Evolutionary conservation across 2,113 vertebrate genomes (phyloP).

Genomic region (Dicaeum eximium): DNA sequence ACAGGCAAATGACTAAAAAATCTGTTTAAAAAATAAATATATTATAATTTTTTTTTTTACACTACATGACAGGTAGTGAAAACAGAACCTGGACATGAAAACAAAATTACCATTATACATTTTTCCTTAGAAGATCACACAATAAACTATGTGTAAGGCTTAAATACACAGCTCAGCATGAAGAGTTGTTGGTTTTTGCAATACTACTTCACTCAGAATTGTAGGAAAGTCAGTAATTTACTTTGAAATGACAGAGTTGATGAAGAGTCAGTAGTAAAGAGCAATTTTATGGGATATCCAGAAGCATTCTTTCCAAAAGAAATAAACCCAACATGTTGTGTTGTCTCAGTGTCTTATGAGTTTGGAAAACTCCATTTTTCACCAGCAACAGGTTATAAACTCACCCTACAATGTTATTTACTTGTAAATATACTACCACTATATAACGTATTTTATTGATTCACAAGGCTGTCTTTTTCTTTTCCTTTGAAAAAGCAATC

Average conservation of each 20-base stretch:
- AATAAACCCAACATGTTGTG: not conserved
- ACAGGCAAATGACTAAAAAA: not conserved
- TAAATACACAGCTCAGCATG: not conserved
- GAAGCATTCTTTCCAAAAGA: not conserved
- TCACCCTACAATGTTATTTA: not conserved
- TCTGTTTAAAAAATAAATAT: not conserved
- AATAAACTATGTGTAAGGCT: not conserved
- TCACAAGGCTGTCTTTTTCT: not conserved
- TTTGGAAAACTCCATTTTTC: conserved; percentile 4
- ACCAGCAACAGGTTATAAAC: not conserved
- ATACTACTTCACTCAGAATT: not conserved
- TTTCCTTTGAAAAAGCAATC: not conserved
- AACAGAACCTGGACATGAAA: not conserved
- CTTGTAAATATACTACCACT: not conserved
- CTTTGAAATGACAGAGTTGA: not conserved
- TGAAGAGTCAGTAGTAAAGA: not conserved
- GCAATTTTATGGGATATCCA: conserved; percentile 5
- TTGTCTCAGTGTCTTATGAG: not conserved
- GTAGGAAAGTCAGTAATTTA: not conserved
- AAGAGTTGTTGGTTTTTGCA: not conserved
- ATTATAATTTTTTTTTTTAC: not conserved
- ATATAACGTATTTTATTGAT: not conserved
- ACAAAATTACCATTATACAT: not conserved
- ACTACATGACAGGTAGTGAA: not conserved
- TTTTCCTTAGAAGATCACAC: not conserved